These are phyloP conservation scores for Nibea albiflora DNA, from an alignment of 2,113 vertebrate species.

Conservation along the genomic window DNA sequence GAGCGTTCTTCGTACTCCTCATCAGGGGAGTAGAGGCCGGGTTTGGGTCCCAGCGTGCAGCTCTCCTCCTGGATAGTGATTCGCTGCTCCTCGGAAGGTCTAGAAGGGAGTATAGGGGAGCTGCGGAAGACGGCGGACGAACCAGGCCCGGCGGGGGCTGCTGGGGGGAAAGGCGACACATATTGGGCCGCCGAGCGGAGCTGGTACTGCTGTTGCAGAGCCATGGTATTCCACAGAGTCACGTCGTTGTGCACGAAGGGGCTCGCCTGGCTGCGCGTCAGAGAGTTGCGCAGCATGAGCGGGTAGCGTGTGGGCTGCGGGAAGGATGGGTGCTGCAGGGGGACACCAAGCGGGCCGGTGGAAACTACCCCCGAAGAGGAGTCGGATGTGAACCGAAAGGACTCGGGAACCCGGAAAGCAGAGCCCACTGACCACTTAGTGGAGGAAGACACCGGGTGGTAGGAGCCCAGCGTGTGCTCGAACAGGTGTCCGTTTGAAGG, in stretches of 20 bases:
- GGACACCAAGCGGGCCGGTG: conserved; percentile 87
- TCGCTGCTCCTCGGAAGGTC: conserved; percentile 88
- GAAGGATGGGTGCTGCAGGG: conserved; percentile 93
- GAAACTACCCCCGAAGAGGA: conserved; percentile 85
- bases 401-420: conserved; percentile 95
- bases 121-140: conserved; percentile 87
- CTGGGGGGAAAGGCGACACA: conserved; percentile 90
- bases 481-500: conserved; percentile 92
- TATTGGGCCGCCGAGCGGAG: conserved; percentile 92
- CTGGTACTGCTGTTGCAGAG: conserved; percentile 98
- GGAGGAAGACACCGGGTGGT: conserved; percentile 92
- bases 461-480: conserved; percentile 92
- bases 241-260: conserved; percentile 94
- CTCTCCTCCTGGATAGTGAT: conserved; percentile 89
- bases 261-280: conserved; percentile 90
- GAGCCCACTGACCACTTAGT: conserved; percentile 98
- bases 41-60: conserved; percentile 90
- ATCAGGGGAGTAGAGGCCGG: conserved; percentile 91
- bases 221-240: conserved; percentile 98
- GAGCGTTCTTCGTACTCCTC: conserved; percentile 97
- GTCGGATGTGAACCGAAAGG: conserved; percentile 91
- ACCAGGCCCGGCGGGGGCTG: conserved; percentile 70
- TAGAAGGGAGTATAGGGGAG: conserved; percentile 86
- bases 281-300: conserved; percentile 92
- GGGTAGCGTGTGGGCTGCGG: conserved; percentile 95